phyloP scores from a whole-genome alignment of 2,113 vertebrate species.

The Centropus unirufus region DNA sequence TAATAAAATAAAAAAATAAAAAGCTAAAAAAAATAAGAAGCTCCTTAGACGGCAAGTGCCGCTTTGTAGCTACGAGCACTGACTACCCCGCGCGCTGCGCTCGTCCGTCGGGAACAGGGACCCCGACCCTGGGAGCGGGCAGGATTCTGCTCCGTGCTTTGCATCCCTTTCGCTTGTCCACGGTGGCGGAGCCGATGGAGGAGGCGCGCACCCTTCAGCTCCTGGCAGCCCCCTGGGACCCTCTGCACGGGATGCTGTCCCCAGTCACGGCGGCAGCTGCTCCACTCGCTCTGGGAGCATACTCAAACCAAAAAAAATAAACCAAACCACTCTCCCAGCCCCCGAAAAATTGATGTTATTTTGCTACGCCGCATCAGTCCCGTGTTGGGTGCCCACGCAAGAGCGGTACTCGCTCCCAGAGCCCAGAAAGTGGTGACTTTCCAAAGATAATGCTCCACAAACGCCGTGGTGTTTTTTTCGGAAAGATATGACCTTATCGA shows the following conservation, averaged over 20 bases:
- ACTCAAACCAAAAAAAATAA: background rate
- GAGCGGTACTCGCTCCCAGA: background rate
- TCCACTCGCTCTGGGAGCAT: background rate
- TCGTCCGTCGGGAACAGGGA: background rate
- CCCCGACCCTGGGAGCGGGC: background rate
- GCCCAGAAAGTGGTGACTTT: background rate
- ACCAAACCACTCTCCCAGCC: background rate
- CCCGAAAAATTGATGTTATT: background rate
- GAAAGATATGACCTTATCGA: background rate
- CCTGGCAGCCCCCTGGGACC: background rate
- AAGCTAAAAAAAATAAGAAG: background rate
- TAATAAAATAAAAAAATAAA: background rate
- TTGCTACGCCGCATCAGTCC: background rate
- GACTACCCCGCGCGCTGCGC: background rate
- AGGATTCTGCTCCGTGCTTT: background rate
- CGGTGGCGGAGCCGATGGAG: too few relatives aligned
- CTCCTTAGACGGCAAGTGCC: background rate
- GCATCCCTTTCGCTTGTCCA: background rate
- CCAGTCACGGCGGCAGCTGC: background rate
- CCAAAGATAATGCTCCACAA: background rate
- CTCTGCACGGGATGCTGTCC: background rate
- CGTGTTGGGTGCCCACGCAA: background rate
- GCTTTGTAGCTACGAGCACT: constrained; percentile 1
- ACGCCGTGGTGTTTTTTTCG: background rate
- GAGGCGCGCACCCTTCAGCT: background rate